Evolutionary conservation across 2,888 invertebrate species (phyloP).

Genomic region (Caenorhabditis sp.): DNA sequence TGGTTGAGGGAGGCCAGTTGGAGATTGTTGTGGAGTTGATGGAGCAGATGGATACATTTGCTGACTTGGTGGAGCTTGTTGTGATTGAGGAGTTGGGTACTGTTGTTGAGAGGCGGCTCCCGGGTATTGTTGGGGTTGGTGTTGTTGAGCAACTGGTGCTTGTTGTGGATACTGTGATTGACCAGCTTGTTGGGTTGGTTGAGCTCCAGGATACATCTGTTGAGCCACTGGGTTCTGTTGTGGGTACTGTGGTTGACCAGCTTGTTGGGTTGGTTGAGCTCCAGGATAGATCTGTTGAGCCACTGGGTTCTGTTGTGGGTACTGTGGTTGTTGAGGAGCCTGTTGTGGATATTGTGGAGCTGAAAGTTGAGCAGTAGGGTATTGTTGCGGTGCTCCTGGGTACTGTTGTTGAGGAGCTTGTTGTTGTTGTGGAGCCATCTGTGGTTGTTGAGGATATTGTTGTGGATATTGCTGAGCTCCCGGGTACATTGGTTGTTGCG

Average conservation of each 20-base stretch:
- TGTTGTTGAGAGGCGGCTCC: background rate
- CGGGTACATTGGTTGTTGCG: background rate
- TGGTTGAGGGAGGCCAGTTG: conserved; percentile 9
- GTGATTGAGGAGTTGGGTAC: background rate
- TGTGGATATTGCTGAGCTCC: background rate
- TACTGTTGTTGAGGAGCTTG: conserved; percentile 1
- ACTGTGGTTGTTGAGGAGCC: background rate
- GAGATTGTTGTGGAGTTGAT: conserved; percentile 5
- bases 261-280: too few species aligned
- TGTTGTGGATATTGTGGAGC: conserved; percentile 11
- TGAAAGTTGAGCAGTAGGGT: conserved; percentile 5
- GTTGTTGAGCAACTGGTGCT: background rate
- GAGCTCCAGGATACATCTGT: conserved; percentile 2
- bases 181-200: background rate
- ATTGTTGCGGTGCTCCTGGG: conserved; percentile 5
- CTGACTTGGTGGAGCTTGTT: conserved; percentile 8
- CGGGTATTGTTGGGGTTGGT: background rate
- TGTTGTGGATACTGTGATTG: background rate
- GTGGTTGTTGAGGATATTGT: conserved; percentile 2
- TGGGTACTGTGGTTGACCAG: background rate
- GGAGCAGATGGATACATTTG: conserved; percentile 14
- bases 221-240: conserved; percentile 1
- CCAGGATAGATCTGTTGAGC: conserved; percentile 6
- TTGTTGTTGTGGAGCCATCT: background rate
- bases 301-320: background rate